Evolutionary conservation across 1,140 invertebrate genomes (phyloP), one percentile per base, ranked within the genome.

Genomic region (Oryctes rhinoceros): DNA sequence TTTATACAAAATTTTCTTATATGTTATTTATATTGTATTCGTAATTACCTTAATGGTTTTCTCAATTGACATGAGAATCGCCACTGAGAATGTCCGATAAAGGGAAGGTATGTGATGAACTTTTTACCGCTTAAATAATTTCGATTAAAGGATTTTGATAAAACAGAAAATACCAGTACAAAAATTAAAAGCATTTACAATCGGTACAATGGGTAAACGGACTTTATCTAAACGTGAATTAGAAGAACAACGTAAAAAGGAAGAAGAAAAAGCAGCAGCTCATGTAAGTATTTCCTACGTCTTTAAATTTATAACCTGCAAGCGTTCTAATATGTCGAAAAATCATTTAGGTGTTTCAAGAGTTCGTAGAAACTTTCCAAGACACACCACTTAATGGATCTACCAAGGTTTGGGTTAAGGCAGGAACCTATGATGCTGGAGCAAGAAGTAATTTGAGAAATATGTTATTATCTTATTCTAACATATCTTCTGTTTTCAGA

Each of bases 361-460:
- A 99, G 88, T 99, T 99, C 92, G 96, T 99, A 24, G 96, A 97
- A 79, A 97, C 97, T 13, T 99, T 99, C 90, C 96, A 98, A 91
- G 96, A 98, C 81, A 91, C 93, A 7, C 93, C 95, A 3, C 89
- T 90, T 37, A 93, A 91, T 85, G 94, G 94, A 85, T 90, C 91
- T 6, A 94, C 92, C 30, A 98, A 98, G 90, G 93, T 98, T 78
- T 99, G 98, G 96, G 95, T 99, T 0, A 98, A 98, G 88, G 98
- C 97, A 74, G 97, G 96, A 71, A 96, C 96, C 2, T 98, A 99
- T 85, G 97, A 99, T 93, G 96, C 97, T 80, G 97, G 96, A 11
- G 95, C 95, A 83, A 92, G 96, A 91, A 95, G 96, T 96, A 90
- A 91, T 90, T 78, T 48, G 15, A 47, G 7, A 76, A 59, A 44